These are phyloP conservation scores for Schizothorax lantsangensis DNA, from an alignment of 2,797 vertebrate genomes.

Conservation along the genomic window DNA sequence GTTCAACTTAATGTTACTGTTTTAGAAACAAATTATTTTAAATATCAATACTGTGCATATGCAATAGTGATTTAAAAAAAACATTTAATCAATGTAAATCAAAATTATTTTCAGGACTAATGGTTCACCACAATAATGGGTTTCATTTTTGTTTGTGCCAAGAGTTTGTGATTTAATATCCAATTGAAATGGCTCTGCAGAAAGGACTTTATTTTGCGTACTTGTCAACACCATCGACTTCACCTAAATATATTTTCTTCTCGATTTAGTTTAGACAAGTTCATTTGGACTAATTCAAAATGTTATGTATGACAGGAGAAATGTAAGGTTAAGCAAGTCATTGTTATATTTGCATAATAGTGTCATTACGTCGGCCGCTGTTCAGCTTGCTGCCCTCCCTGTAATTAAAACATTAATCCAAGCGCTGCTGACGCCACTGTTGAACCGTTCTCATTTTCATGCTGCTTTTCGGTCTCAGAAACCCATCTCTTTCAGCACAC, in stretches of 20 bases:
- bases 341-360: slow-evolving; percentile 56
- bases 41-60: slow-evolving; percentile 50
- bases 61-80: slow-evolving; percentile 35
- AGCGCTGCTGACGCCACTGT: slow-evolving; percentile 2
- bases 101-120: slow-evolving; percentile 43
- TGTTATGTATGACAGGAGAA: slow-evolving; percentile 23
- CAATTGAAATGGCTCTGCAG: background rate
- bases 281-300: slow-evolving; percentile 15
- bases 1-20: slow-evolving; percentile 12
- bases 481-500: slow-evolving; percentile 6
- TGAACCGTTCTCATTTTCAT: slow-evolving; percentile 12
- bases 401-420: slow-evolving; percentile 35
- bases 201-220: background rate
- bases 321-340: slow-evolving; percentile 33
- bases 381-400: slow-evolving; percentile 9
- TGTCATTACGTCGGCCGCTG: slow-evolving; percentile 49
- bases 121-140: slow-evolving; percentile 21
- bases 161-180: background rate
- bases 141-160: background rate
- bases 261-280: background rate
- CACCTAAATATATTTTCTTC: slow-evolving; percentile 5
- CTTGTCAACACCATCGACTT: background rate
- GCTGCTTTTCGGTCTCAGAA: background rate
- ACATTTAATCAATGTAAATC: slow-evolving; percentile 23
- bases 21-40: slow-evolving; percentile 33